Evolutionary conservation across 2,113 vertebrate species (phyloP), one percentile per base, ranked within the genome.

Genomic region (Eclectus roratus): DNA sequence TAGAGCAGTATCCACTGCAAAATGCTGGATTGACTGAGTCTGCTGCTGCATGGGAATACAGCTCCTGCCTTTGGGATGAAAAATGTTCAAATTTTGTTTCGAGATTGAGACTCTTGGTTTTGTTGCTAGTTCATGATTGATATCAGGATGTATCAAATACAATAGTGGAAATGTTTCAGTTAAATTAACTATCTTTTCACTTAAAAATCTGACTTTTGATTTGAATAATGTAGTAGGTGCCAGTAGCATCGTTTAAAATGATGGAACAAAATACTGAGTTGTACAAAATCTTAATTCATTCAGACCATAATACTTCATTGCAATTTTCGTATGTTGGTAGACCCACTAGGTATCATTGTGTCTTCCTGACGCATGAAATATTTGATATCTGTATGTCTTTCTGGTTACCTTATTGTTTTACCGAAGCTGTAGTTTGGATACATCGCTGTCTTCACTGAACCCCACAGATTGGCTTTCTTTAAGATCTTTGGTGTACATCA

Each of bases 401-500:
- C 49, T 50, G 2, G 0, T 49, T 82, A 58, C 41, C 19, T 17
- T 53, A 10, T 2, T 56, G 53, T 61, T 80, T 80, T 23, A 13
- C 4, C 65, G 24, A 47, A 29, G 7, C 21, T 56, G 28, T 49
- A 49, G 53, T 66, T 87, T 17, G 63, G 63, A 25, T 50, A 2
- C 17, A 12, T 53, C 0, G 0, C 21, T 76, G 53, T n/a, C 37
- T 61, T 55, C 44, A 5, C 9, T 69, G 65, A 68, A 60, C 20
- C 29, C 28, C 11, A 2, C 18, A 27, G 20, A 1, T 0, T 69
- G 64, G 18, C 37, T 80, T 83, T 70, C 50, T 90, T 13, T 7
- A 9, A 46, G 14, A 4, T 29, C 37, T 60, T 25, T 8, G 17
- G 16, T 19, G 31, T 37, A 8, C 13, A 3, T 6, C 0, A 0